Percentiles rank a stretch among this genome's conserved stretches.
Evolutionary conservation across 2,888 invertebrate genomes (phyloP).

Genomic region (Isotomurus palustris): DNA sequence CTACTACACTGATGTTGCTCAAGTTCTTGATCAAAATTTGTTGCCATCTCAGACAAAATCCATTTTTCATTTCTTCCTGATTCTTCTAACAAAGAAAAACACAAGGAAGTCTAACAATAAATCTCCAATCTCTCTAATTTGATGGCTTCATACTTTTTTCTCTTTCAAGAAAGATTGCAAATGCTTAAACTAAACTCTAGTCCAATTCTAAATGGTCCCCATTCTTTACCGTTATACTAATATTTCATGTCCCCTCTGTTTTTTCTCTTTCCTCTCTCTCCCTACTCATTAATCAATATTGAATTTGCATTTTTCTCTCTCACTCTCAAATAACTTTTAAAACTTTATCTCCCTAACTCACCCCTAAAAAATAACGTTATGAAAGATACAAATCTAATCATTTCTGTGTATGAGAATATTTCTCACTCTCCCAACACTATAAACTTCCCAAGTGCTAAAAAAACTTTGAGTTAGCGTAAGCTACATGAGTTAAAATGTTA

Average conservation of each 20-base stretch:
- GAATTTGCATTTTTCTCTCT: conserved; percentile 12
- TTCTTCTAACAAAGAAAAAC: conserved; percentile 35
- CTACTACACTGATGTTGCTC: conserved; percentile 10
- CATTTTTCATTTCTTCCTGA: conserved; percentile 43
- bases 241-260: conserved; percentile 48
- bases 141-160: conserved; percentile 43
- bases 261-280: conserved; percentile 48
- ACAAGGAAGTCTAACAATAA: conserved; percentile 39
- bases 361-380: no score
- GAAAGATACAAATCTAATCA: no score
- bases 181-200: conserved; percentile 27
- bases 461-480: no score
- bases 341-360: no score
- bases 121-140: conserved; percentile 46
- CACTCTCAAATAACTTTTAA: no score
- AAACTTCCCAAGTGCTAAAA: no score
- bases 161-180: conserved; percentile 24
- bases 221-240: conserved; percentile 24
- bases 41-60: conserved; percentile 41
- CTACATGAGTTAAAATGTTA: no score
- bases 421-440: no score
- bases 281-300: conserved; percentile 50
- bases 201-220: conserved; percentile 25
- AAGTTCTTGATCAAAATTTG: conserved; percentile 35
- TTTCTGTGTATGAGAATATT: no score